Evolutionary conservation across 2,797 vertebrate genomes (phyloP), one percentile per base, ranked within the genome.

Genomic region (Epinephelus coioides): DNA sequence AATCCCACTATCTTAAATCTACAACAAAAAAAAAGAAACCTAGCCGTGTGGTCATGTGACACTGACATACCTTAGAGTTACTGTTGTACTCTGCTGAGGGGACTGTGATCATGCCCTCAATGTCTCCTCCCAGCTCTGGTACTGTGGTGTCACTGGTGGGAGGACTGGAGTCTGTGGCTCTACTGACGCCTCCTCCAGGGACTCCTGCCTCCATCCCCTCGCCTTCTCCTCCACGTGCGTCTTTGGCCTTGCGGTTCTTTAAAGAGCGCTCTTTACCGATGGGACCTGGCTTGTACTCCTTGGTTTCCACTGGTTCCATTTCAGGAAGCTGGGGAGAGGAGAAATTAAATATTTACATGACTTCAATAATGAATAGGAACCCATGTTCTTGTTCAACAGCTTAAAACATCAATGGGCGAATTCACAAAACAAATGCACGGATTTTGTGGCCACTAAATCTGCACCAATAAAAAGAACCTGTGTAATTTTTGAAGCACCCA

Each of bases 211-310:
- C 97, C 87, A 97, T 95, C 40, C 95, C 96, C 78, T 99, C 98
- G 3, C 93, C 94, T 61, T 99, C 98, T 43, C 94, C 95, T 82
- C 97, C 97, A 21, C 97, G 97, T 43, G 95, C 94, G 38, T 99
- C 98, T 95, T 99, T 99, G 87, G 96, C 98, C 94, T 99, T 99
- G 71, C 98, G 97, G 92, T 99, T 99, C 95, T 98, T 99, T 73
- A 99, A 89, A 18, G 97, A 99, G 69, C 98, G 97, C 46, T 99
- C 98, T 83, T 99, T 99, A 69, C 98, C 98, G 57, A 99, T 99
- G 59, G 98, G 98, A 88, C 98, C 98, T 2, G 98, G 98, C 86
- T 99, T 99, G 90, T 99, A 98, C 78, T 99, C 98, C 93, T 99
- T 99, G 79, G 96, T 97, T 94, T 99, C 97, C 67, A 97, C 93